Conservation (phyloP, 2,113 vertebrate species). For the Sylvietta virens region DNA sequence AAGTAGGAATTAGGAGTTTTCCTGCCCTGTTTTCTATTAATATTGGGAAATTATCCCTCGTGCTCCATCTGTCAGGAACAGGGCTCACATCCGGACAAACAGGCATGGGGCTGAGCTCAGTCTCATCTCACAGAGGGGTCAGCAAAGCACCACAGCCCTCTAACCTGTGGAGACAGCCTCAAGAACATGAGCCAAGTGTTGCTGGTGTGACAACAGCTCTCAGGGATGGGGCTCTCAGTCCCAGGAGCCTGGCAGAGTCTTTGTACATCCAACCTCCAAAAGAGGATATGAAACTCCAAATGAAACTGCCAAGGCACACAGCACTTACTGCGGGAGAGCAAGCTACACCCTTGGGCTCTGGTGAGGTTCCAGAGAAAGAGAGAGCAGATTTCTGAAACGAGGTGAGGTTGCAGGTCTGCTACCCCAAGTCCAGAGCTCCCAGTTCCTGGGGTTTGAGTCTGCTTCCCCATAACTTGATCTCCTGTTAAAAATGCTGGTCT, state of each 20-base stretch:
- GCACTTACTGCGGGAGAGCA: background rate
- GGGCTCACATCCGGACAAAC: background rate
- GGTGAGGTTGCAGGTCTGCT: background rate
- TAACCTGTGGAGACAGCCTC: background rate
- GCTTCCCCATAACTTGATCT: rapidly evolving
- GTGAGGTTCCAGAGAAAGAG: background rate
- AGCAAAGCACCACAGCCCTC: background rate
- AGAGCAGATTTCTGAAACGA: background rate
- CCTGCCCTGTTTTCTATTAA: background rate
- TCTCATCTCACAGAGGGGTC: background rate
- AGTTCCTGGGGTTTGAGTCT: background rate
- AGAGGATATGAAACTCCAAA: background rate
- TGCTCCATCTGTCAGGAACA: background rate
- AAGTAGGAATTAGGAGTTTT: background rate
- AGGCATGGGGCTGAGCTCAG: background rate
- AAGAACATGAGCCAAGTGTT: background rate
- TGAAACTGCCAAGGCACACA: background rate
- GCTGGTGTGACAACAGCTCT: background rate
- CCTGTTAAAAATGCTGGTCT: background rate
- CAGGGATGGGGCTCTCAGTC: no score
- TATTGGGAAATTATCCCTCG: background rate
- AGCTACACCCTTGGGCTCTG: background rate
- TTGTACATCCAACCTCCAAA: background rate
- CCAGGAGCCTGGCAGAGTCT: background rate
- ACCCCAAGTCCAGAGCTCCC: background rate